Evolutionary conservation across 1,140 invertebrate genomes (phyloP).

Genomic region (Popillia japonica): DNA sequence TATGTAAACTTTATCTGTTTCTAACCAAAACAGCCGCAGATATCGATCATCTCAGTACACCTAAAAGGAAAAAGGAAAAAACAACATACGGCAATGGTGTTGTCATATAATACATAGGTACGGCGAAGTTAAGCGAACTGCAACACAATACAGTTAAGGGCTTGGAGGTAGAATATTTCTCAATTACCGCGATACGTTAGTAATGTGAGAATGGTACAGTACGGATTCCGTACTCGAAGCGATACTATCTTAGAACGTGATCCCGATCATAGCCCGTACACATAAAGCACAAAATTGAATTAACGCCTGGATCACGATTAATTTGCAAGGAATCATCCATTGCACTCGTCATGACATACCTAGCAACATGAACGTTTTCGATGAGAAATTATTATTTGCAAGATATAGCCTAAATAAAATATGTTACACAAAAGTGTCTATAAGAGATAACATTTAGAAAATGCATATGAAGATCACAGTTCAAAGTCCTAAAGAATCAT

Average conservation of each 20-base stretch:
- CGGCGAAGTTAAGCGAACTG: not conserved
- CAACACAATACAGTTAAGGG: conserved; percentile 34
- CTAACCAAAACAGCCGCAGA: not conserved
- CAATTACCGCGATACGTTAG: conserved; percentile 15
- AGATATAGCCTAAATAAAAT: not conserved
- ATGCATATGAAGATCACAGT: too few species aligned
- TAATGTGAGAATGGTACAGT: conserved; percentile 30
- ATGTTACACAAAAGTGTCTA: too few species aligned
- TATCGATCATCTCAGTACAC: not conserved
- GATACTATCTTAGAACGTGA: conserved; percentile 10
- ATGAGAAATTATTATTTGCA: not conserved
- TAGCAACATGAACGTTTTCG: not conserved
- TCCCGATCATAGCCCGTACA: conserved; percentile 6
- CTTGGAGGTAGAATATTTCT: conserved; percentile 28
- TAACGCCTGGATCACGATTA: conserved; percentile 31
- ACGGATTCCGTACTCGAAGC: not conserved
- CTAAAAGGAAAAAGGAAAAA: not conserved
- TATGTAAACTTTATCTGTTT: too few species aligned
- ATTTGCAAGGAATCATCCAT: conserved; percentile 5
- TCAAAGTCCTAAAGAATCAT: too few species aligned
- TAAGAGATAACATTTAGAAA: too few species aligned
- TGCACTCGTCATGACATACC: conserved; percentile 1
- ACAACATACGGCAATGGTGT: not conserved
- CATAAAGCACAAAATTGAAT: conserved; percentile 32
- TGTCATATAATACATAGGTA: not conserved